Percentiles rank a stretch among this genome's conserved stretches.
Evolutionary conservation across 1,140 invertebrate species (phyloP).

Genomic region (Trachymyrmex septentrionalis): DNA sequence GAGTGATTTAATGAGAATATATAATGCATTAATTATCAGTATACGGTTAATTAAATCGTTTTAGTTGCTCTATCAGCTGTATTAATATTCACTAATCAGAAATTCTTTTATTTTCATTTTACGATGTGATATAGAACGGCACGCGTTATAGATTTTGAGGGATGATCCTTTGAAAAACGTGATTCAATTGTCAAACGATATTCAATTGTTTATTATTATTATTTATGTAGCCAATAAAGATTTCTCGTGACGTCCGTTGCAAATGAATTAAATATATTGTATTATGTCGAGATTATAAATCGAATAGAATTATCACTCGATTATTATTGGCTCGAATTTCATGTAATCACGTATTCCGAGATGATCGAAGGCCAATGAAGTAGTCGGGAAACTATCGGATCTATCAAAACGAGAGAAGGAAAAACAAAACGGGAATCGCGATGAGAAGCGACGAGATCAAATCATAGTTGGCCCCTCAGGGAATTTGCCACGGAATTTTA

Average conservation of each 20-base stretch:
- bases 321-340: constrained; percentile 22
- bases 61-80: constrained; percentile 24
- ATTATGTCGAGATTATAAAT: constrained; percentile 4
- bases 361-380: constrained; percentile 28
- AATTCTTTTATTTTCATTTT: constrained; percentile 1
- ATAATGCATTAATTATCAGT: constrained; percentile 46
- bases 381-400: not conserved
- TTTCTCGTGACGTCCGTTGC: not conserved
- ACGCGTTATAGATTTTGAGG: not conserved
- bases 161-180: not conserved
- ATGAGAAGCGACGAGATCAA: constrained; percentile 36
- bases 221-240: not conserved
- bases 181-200: too few species aligned
- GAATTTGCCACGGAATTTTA: constrained; percentile 61
- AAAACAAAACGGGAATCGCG: not conserved
- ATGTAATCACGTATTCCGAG: not conserved
- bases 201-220: not conserved
- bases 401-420: constrained; percentile 52
- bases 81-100: constrained; percentile 39
- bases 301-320: constrained; percentile 22
- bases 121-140: not conserved
- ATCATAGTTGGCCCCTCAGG: constrained; percentile 45
- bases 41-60: constrained; percentile 46
- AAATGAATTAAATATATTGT: not conserved
- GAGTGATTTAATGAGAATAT: constrained; percentile 53